Evolutionary conservation across 2,888 invertebrate genomes (phyloP).

Genomic region (Harpalus rufipes): DNA sequence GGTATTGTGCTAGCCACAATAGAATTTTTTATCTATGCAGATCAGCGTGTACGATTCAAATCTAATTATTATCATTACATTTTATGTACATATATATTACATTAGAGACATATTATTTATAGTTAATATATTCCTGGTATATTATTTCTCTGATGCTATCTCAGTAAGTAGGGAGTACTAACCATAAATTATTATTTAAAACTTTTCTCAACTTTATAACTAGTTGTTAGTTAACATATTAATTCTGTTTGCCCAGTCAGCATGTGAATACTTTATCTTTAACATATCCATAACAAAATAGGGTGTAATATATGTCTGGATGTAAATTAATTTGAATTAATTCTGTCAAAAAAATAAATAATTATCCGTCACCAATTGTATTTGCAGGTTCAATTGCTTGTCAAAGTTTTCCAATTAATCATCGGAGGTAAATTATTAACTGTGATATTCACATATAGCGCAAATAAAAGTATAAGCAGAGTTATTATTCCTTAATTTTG

Average conservation of each 20-base stretch:
- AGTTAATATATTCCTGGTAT: not conserved
- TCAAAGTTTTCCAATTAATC: conserved; percentile 30
- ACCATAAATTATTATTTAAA: conserved; percentile 30
- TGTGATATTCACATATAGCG: conserved; percentile 2
- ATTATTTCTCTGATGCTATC: not conserved
- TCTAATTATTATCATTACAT: not conserved
- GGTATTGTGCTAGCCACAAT: too few relatives aligned
- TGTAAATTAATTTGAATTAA: conserved; percentile 14
- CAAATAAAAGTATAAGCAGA: conserved; percentile 6
- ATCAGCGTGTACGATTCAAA: not conserved
- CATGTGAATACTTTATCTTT: conserved; percentile 7
- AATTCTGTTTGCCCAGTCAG: not conserved
- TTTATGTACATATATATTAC: not conserved
- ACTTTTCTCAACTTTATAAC: conserved; percentile 35
- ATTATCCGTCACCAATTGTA: conserved; percentile 31
- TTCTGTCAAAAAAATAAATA: conserved; percentile 37
- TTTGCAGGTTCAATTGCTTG: conserved; percentile 21
- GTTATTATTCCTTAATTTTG: conserved; percentile 29
- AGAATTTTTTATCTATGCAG: too few relatives aligned
- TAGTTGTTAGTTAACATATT: conserved; percentile 11
- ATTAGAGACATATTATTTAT: conserved; percentile 4
- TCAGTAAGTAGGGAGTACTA: not conserved
- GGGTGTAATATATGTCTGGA: not conserved
- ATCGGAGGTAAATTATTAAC: conserved; percentile 31
- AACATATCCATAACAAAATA: not conserved